These are phyloP conservation scores for Tolmerus cingulatus DNA, from an alignment of 2,888 invertebrate species.

Conservation along the genomic window DNA sequence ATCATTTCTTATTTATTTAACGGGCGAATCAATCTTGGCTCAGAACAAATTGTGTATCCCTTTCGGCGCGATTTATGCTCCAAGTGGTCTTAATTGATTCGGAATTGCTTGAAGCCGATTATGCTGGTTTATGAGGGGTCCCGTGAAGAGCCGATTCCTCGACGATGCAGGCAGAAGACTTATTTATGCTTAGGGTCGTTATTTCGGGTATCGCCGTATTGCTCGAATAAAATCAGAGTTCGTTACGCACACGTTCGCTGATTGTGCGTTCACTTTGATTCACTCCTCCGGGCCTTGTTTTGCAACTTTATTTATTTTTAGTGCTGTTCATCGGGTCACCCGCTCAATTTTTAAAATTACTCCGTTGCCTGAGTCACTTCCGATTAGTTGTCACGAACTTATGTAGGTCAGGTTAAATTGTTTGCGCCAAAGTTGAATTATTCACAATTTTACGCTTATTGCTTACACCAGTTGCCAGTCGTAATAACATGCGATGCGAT, in stretches of 20 bases:
- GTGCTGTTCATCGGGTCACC: not conserved
- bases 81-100: constrained; percentile 11
- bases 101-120: constrained; percentile 7
- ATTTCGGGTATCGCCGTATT: not conserved
- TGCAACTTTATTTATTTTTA: constrained; percentile 19
- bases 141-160: not conserved
- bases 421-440: not conserved
- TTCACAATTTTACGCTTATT: not conserved
- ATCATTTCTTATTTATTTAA: not conserved
- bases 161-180: not conserved
- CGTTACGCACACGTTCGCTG: not conserved
- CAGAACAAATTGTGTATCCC: not conserved
- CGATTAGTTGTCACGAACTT: constrained; percentile 28
- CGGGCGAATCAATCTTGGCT: not conserved
- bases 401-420: constrained; percentile 11
- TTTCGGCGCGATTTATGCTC: not conserved
- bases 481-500: not conserved
- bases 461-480: not conserved
- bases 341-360: constrained; percentile 13
- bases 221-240: not conserved
- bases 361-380: not conserved
- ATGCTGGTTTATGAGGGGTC: not conserved
- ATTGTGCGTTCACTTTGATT: not conserved
- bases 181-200: not conserved
- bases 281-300: not conserved